These are phyloP conservation scores for Drosophila pallidifrons DNA, from an alignment of 1,140 invertebrate species.

Conservation along the genomic window DNA sequence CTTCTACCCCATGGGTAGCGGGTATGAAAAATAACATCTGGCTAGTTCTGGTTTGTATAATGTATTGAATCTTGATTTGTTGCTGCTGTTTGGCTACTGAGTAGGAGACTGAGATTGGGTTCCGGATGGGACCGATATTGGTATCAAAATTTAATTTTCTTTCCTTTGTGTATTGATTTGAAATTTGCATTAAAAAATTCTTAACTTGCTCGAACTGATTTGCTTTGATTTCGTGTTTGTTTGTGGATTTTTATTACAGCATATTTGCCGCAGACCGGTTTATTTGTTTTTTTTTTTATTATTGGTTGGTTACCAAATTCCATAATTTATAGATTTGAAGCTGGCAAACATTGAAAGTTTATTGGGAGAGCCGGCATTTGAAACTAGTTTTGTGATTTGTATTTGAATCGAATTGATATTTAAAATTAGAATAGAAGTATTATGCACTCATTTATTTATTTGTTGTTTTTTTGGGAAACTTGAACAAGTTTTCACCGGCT, in stretches of 20 bases:
- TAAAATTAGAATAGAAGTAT: constrained; percentile 8
- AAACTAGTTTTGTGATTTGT: constrained; percentile 42
- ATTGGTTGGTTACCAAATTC: constrained; percentile 51
- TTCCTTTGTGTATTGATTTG: background rate
- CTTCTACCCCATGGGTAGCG: too few relatives aligned
- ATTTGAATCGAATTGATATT: constrained; percentile 23
- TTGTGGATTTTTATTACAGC: constrained; percentile 70
- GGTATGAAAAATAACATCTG: constrained; percentile 24
- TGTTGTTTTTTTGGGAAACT: background rate
- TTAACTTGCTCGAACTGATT: constrained; percentile 2
- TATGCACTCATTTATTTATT: constrained; percentile 1
- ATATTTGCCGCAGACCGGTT: constrained; percentile 63
- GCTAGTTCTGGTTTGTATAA: constrained; percentile 23
- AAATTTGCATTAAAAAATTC: constrained; percentile 14
- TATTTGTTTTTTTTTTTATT: constrained; percentile 14
- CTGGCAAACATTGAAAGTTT: constrained; percentile 67
- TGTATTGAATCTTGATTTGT: constrained; percentile 17
- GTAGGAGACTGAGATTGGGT: constrained; percentile 3
- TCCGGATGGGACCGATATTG: background rate
- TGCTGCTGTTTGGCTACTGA: constrained; percentile 13
- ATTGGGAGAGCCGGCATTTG: constrained; percentile 41
- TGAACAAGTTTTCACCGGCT: constrained; percentile 34
- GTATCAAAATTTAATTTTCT: constrained; percentile 1
- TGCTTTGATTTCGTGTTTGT: constrained; percentile 66
- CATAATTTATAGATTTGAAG: constrained; percentile 65